Evolutionary conservation across 2,888 invertebrate genomes (phyloP).

Genomic region (Mystacides longicornis): DNA sequence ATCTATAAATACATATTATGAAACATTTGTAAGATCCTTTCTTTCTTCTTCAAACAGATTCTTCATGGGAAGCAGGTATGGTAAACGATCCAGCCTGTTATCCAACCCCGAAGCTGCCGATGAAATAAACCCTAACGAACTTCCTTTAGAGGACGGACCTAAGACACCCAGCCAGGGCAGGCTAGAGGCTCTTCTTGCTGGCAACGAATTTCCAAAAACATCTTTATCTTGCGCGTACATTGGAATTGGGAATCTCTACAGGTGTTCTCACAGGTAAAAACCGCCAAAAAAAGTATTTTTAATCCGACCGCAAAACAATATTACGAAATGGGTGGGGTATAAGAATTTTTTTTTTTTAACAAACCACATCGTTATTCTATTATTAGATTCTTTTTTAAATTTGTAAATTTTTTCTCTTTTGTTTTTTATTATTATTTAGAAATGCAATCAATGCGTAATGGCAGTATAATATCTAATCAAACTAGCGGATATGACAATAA

Average conservation of each 20-base stretch:
- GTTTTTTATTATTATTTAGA: no score
- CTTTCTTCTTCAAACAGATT: constrained; percentile 17
- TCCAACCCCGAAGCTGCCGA: constrained; percentile 4
- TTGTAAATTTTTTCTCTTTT: no score
- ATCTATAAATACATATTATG: background rate
- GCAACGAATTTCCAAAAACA: background rate
- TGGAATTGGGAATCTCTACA: constrained; percentile 21
- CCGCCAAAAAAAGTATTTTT: no score
- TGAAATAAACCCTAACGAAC: constrained; percentile 11
- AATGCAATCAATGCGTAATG: no score
- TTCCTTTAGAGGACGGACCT: constrained; percentile 4
- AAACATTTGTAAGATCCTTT: background rate
- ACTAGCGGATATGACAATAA: no score
- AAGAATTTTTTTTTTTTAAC: no score
- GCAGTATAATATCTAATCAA: no score
- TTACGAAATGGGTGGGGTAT: no score
- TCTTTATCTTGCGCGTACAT: constrained; percentile 15
- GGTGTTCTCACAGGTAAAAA: constrained; percentile 20
- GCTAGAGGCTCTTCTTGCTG: background rate
- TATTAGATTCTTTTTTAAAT: no score
- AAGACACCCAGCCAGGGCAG: background rate
- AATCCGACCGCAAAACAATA: no score
- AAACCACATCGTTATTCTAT: no score
- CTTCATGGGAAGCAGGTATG: constrained; percentile 24
- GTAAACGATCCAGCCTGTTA: constrained; percentile 14